Percentiles rank a stretch among this genome's conserved stretches.
Conservation (phyloP, 2,888 invertebrate genomes). For the Geophilus truncorum region DNA sequence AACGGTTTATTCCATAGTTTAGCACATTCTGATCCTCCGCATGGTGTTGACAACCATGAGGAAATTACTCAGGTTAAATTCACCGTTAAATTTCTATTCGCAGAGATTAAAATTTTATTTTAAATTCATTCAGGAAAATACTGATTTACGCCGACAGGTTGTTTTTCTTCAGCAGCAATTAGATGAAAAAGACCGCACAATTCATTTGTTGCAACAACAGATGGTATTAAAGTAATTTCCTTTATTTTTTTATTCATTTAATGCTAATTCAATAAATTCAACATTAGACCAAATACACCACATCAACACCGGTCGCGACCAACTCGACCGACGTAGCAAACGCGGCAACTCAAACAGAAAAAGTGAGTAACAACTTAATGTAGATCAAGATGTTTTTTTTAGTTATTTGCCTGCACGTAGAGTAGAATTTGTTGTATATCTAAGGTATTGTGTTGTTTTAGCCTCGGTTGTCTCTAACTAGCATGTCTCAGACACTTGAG, state of each 20-base stretch:
- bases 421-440: constrained; percentile 1
- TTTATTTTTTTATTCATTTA: neutral
- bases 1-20: constrained; percentile 35
- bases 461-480: constrained; percentile 18
- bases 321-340: neutral
- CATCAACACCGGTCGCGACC: neutral
- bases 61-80: too few species aligned
- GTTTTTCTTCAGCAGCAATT: constrained; percentile 62
- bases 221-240: constrained; percentile 52
- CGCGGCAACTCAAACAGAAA: constrained; percentile 28
- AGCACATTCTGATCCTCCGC: constrained; percentile 34
- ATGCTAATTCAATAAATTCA: neutral
- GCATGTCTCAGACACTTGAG: constrained; percentile 7
- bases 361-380: neutral
- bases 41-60: neutral
- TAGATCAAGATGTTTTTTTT: too few species aligned
- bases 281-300: neutral
- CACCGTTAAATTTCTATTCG: too few species aligned
- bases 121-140: constrained; percentile 62
- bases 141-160: constrained; percentile 69
- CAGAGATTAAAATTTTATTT: too few species aligned
- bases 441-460: constrained; percentile 10
- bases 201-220: constrained; percentile 71
- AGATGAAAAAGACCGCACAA: constrained; percentile 77
- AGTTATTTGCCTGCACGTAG: neutral